A percentile compares a stretch with the other conserved stretches of the same genome.
phyloP scores from a whole-genome alignment of 2,797 vertebrate genomes.

The Oryzias dopingdopingensis region DNA sequence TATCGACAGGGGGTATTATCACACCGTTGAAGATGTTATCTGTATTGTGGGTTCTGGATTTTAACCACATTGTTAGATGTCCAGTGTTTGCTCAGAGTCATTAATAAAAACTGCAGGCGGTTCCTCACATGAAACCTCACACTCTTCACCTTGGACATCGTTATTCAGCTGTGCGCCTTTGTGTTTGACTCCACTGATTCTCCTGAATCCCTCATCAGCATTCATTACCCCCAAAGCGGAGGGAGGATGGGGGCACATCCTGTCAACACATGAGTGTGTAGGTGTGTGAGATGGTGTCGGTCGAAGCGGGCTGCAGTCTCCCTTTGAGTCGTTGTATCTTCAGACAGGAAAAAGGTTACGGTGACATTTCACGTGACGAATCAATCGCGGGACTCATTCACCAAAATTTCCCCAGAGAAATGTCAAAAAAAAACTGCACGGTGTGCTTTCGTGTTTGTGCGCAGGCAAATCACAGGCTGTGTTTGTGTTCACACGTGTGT shows the following conservation, averaged over 20 bases:
- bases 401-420: neutral
- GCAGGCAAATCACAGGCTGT: neutral
- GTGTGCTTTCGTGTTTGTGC: constrained; percentile 2
- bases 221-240: constrained; percentile 42
- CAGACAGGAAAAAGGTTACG: constrained; percentile 52
- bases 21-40: no score
- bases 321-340: constrained; percentile 66
- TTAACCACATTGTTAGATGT: no score
- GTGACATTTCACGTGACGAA: constrained; percentile 41
- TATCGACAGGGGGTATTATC: no score
- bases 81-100: no score
- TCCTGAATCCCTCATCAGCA: constrained; percentile 55
- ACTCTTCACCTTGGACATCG: constrained; percentile 29
- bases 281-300: constrained; percentile 6
- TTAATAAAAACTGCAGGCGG: no score
- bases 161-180: constrained; percentile 33
- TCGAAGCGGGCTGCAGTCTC: constrained; percentile 35
- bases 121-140: neutral
- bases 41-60: no score
- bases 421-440: neutral
- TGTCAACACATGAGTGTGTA: constrained; percentile 30
- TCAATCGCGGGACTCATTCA: constrained; percentile 8
- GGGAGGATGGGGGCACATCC: constrained; percentile 24
- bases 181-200: constrained; percentile 41
- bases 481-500: constrained; percentile 4